phyloP scores from a whole-genome alignment of 1,140 invertebrate genomes.

The Calephelis virginiensis region DNA sequence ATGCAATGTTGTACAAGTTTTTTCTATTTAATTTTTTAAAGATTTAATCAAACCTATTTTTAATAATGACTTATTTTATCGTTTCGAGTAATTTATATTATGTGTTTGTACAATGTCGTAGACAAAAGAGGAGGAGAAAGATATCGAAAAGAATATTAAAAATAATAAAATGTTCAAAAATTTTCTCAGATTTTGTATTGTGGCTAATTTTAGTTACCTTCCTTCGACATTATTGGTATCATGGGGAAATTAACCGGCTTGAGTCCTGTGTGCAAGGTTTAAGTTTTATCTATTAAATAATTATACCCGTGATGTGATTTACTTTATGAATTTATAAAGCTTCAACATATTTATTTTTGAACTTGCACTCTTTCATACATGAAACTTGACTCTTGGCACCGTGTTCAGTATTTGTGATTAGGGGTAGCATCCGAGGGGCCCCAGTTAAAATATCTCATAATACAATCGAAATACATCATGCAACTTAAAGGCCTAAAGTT shows the following conservation, averaged over 20 bases:
- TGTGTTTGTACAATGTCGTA: slow-evolving; percentile 75
- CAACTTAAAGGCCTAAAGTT: slow-evolving; percentile 73
- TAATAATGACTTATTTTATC: slow-evolving; percentile 77
- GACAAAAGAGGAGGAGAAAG: slow-evolving; percentile 57
- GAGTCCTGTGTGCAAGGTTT: slow-evolving; percentile 43
- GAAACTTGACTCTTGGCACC: slow-evolving; percentile 49
- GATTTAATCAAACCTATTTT: slow-evolving; percentile 77
- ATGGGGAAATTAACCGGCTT: slow-evolving; percentile 44
- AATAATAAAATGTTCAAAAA: slow-evolving; percentile 75
- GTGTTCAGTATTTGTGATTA: slow-evolving; percentile 47
- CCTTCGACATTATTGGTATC: slow-evolving; percentile 34
- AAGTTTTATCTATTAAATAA: slow-evolving; percentile 37
- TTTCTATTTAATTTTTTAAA: slow-evolving; percentile 76
- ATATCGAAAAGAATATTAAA: slow-evolving; percentile 75
- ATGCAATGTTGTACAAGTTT: slow-evolving; percentile 75
- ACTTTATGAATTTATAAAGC: no score
- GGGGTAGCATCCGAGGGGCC: slow-evolving; percentile 63
- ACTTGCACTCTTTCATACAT: slow-evolving; percentile 14
- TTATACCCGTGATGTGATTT: no score
- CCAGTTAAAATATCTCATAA: slow-evolving; percentile 55
- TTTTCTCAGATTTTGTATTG: slow-evolving; percentile 64
- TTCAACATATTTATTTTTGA: neutral
- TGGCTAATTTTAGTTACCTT: slow-evolving; percentile 45
- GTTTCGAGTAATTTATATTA: slow-evolving; percentile 78
- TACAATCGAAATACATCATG: slow-evolving; percentile 58